Evolutionary conservation across 2,888 invertebrate genomes (phyloP), one percentile per base, ranked within the genome.

Genomic region (Diplazon laetatorius): DNA sequence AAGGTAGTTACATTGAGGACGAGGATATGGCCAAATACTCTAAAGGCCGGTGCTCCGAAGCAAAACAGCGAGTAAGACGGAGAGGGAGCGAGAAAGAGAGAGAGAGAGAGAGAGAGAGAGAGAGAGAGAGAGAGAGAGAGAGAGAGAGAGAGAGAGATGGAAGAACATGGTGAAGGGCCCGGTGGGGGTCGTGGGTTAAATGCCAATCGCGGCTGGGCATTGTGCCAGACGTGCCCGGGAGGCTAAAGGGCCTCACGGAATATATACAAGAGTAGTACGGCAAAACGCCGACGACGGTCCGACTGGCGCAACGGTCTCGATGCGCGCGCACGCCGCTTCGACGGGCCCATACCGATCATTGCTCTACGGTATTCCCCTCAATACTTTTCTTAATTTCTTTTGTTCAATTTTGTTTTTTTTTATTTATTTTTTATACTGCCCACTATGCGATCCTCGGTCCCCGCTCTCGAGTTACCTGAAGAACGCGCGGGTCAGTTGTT

Each of bases 181-280:
- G 71, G 80, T 78, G 82, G 83, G 83, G 83, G 83, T 86, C 84
- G 82, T 80, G 82, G 84, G 86, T 85, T 85, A 87, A 86, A 86
- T 87, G 86, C 84, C 83, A 87, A 87, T 87, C 85, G 83, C 83
- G 83, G 82, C 77, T 80, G 82, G 81, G 85, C 84, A 86, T 88
- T 85, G 85, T 84, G 80, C 81, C 80, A 77, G 79, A 82, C 81
- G 76, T 81, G 82, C 85, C 84, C 73, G 77, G 60, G 80, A 80
- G 84, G 83, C 82, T 80, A 76, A 77, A 76, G 78, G 76, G 76
- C 77, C 78, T 62, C 69, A 73, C 73, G 42, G 60, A 42, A 69
- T n/a, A n/a, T 50, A 69, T 63, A 77, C 69, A 65, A 69, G 77
- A 69, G 57, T 63, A 48, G 35, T 69, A 68, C 22, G 48, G 12